Base-by-base conservation (phyloP, 2,888 invertebrate genomes). In the Eupithecia vulgata region DNA sequence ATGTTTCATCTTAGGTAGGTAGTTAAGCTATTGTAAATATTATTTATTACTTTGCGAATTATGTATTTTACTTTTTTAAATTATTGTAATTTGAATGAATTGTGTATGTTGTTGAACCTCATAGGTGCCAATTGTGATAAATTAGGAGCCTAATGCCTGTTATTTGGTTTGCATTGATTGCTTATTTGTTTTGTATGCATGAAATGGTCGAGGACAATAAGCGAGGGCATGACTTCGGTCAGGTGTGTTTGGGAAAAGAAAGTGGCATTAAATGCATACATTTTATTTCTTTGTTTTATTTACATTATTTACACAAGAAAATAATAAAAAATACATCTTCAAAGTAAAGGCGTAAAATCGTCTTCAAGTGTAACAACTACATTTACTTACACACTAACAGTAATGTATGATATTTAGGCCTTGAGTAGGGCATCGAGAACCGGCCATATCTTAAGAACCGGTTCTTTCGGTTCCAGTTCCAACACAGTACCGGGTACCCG, bases 71-170 rank as follows among this genome's bases (percentile, higher is more conserved):
- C 79, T 81, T 81, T 80, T 86, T 85, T 87, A 86, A 87, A 86
- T 87, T 88, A 88, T 88, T 88, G 84, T 88, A 84, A 79, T 65
- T 64, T 67, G 78, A 81, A 78, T 83, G 76, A 71, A 74, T 76
- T 75, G 69, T 77, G 73, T 73, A 67, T 83, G 81, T 86, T 89
- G 85, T 90, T 87, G 86, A 88, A 91, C 89, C 89, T 91, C 87
- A 86, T 91, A 90, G 92, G 92, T 93, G 93, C 92, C 92, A 93
- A 94, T 92, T 93, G 94, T 94, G 94, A 94, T 94, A 94, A 90
- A 91, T 89, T 91, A 90, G 88, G 83, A 91, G 91, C 93, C 93
- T 93, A 92, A 91, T 66, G 85, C 85, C 87, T 87, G 81, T 83
- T 71, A 21, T 52, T 72, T 69, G 57, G 62, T 67, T 68, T 88